A percentile compares a stretch with the other conserved stretches of the same genome.
phyloP scores from a whole-genome alignment of 2,888 invertebrate genomes.

The Eupithecia tripunctaria region DNA sequence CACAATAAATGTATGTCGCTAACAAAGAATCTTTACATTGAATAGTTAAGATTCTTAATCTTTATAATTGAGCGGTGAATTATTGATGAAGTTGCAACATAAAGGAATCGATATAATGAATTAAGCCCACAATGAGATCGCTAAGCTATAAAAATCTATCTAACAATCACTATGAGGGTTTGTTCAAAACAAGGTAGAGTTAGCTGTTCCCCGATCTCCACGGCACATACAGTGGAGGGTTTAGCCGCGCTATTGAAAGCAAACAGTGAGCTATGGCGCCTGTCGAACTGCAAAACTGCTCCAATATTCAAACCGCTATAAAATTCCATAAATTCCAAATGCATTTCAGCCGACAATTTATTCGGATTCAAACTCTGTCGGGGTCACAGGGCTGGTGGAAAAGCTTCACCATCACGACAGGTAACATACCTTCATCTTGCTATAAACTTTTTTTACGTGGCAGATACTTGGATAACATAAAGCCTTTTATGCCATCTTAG shows the following conservation, averaged over 20 bases:
- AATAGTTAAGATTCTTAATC: no score
- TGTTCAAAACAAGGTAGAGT: conserved; percentile 4
- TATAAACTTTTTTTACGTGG: neutral
- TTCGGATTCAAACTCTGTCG: conserved; percentile 42
- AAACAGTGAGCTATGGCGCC: conserved; percentile 16
- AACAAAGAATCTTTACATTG: neutral
- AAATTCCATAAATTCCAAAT: conserved; percentile 46
- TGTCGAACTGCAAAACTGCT: conserved; percentile 20
- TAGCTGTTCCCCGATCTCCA: neutral
- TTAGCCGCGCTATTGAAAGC: conserved; percentile 8
- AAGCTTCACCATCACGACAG: conserved; percentile 16
- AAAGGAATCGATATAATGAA: neutral
- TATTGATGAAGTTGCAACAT: neutral
- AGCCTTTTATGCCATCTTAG: neutral
- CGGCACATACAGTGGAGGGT: neutral
- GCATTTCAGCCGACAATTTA: conserved; percentile 44
- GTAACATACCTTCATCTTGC: neutral
- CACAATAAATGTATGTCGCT: neutral
- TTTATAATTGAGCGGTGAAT: no score
- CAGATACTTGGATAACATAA: neutral
- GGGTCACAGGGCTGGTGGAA: neutral
- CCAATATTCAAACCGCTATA: conserved; percentile 41
- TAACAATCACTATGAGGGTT: neutral
- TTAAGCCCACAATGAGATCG: neutral
- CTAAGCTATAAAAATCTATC: neutral